Conservation (phyloP, 2,888 invertebrate species). For the Torymus aiolomorphi region DNA sequence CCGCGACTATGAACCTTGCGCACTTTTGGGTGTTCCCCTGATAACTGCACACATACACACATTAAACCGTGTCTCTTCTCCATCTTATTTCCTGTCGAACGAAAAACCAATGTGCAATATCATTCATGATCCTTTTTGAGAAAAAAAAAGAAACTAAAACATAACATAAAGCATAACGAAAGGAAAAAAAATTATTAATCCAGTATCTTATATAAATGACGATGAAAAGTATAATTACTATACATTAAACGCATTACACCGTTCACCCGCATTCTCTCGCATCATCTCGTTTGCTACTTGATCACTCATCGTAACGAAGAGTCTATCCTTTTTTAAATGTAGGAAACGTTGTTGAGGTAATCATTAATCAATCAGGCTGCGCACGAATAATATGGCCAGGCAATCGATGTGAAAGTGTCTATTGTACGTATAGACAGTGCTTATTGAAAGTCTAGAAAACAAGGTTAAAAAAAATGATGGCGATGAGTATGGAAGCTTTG, state of each 20-base stretch:
- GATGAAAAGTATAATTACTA: conserved; percentile 39
- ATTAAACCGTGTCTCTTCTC: conserved; percentile 45
- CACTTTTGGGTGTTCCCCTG: conserved; percentile 50
- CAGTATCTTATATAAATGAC: conserved; percentile 46
- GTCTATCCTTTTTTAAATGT: conserved; percentile 58
- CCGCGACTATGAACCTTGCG: conserved; percentile 46
- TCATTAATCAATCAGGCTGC: conserved; percentile 52
- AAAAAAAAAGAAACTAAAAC: conserved; percentile 42
- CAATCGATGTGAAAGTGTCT: conserved; percentile 54
- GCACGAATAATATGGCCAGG: conserved; percentile 49
- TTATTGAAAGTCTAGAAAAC: conserved; percentile 39
- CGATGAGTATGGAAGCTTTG: conserved; percentile 1
- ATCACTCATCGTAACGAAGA: conserved; percentile 58
- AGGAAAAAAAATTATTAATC: conserved; percentile 51
- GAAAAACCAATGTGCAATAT: conserved; percentile 45
- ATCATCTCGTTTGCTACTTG: conserved; percentile 59
- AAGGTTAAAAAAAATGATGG: conserved; percentile 17
- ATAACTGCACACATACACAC: conserved; percentile 48
- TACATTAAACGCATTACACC: conserved; percentile 48
- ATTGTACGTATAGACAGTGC: conserved; percentile 51
- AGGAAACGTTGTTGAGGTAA: conserved; percentile 57
- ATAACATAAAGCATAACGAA: conserved; percentile 40
- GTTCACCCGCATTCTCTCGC: conserved; percentile 57
- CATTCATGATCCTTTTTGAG: conserved; percentile 43
- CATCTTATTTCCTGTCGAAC: conserved; percentile 36